Percentiles rank a stretch among this genome's conserved stretches.
Evolutionary conservation across 2,888 invertebrate genomes (phyloP).

Genomic region (Ctena decussata): DNA sequence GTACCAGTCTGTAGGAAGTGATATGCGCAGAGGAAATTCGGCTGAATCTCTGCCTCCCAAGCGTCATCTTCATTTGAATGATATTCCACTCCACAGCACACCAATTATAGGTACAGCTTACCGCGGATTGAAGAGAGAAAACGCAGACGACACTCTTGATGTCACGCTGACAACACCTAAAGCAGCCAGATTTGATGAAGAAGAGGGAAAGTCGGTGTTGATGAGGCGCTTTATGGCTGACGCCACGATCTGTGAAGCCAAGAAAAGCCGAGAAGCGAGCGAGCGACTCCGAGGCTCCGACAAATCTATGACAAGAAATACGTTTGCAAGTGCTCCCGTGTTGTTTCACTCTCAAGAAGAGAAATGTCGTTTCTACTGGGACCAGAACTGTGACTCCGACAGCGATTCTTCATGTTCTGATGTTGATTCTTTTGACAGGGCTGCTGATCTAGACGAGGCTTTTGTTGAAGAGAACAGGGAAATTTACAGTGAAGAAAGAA

Average conservation of each 20-base stretch:
- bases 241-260: background rate
- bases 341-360: constrained; percentile 36
- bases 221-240: constrained; percentile 54
- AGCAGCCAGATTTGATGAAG: constrained; percentile 24
- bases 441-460: constrained; percentile 27
- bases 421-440: constrained; percentile 28
- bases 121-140: background rate
- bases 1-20: constrained; percentile 18
- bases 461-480: constrained; percentile 25
- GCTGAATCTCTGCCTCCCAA: background rate
- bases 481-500: background rate
- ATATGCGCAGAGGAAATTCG: background rate
- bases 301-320: background rate
- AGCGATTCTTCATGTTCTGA: constrained; percentile 26
- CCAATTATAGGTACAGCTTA: constrained; percentile 22
- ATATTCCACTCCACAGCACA: constrained; percentile 50
- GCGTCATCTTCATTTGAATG: background rate
- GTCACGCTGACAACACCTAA: background rate
- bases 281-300: background rate
- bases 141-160: constrained; percentile 23
- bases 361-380: constrained; percentile 46
- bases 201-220: constrained; percentile 41
- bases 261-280: background rate
- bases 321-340: background rate
- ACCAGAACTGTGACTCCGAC: constrained; percentile 46